A percentile compares a stretch with the other conserved stretches of the same genome.
These are phyloP conservation scores for Drosophila borborema DNA, from an alignment of 2,888 invertebrate species.

Conservation along the genomic window DNA sequence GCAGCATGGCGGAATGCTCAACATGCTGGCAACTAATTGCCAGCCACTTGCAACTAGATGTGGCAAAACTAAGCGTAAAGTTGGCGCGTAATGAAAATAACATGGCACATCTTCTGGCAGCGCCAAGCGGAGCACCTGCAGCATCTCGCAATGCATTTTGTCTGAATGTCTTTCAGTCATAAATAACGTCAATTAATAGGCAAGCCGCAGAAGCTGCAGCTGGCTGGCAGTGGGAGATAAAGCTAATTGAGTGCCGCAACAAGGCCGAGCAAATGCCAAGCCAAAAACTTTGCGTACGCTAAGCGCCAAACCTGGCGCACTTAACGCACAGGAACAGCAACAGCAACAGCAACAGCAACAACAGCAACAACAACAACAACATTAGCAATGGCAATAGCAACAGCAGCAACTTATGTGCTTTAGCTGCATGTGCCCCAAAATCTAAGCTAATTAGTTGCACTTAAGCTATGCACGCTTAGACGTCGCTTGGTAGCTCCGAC, in stretches of 20 bases:
- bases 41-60: constrained; percentile 39
- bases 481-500: constrained; percentile 41
- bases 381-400: neutral
- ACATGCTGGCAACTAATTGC: constrained; percentile 60
- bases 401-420: constrained; percentile 26
- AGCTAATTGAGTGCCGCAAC: constrained; percentile 67
- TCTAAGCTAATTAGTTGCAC: constrained; percentile 77
- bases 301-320: constrained; percentile 14
- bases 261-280: constrained; percentile 38
- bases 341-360: neutral
- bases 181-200: constrained; percentile 73
- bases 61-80: constrained; percentile 31
- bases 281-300: constrained; percentile 54
- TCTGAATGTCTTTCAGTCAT: constrained; percentile 57
- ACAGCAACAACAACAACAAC: too few species aligned
- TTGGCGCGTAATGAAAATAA: constrained; percentile 57
- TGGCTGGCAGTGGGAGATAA: neutral
- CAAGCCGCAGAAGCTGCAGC: constrained; percentile 20
- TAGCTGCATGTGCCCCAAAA: constrained; percentile 62
- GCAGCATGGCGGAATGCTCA: constrained; percentile 31
- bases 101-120: constrained; percentile 43
- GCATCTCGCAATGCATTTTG: constrained; percentile 42
- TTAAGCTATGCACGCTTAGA: constrained; percentile 62
- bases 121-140: constrained; percentile 6
- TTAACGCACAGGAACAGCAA: neutral